A percentile compares a stretch with the other conserved stretches of the same genome.
These are phyloP conservation scores for Eulemur albifrons DNA, from an alignment of 2,797 vertebrate species.

Conservation along the genomic window DNA sequence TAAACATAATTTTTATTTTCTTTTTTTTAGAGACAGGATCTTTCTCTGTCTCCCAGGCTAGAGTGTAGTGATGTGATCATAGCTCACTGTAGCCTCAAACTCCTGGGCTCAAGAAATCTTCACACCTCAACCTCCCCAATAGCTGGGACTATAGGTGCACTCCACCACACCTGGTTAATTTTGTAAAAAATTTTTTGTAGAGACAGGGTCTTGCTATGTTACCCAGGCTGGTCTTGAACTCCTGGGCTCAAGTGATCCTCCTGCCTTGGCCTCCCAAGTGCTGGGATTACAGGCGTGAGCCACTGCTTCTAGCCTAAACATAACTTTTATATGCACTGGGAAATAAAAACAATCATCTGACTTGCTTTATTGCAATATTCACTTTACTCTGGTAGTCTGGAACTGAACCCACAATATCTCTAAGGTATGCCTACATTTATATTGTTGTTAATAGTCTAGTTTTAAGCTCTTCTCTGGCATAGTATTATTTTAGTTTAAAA, in stretches of 20 bases:
- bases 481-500: constrained; percentile 18
- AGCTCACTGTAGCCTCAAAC: background rate
- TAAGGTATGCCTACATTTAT: background rate
- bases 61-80: background rate
- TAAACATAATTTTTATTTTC: background rate
- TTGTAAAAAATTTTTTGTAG: background rate
- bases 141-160: background rate
- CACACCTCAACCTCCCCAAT: background rate
- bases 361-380: background rate
- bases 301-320: background rate
- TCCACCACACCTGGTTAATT: background rate
- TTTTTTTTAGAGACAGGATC: background rate
- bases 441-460: background rate
- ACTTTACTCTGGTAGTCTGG: background rate
- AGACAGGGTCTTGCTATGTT: background rate
- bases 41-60: background rate
- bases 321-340: background rate
- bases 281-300: background rate
- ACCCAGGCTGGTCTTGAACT: background rate
- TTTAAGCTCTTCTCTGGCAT: constrained; percentile 3
- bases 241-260: background rate
- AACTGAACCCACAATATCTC: background rate
- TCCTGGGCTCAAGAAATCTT: background rate
- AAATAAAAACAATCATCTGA: background rate
- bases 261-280: background rate